phyloP scores from a whole-genome alignment of 2,113 vertebrate genomes.

The Marmota flaviventris region DNA sequence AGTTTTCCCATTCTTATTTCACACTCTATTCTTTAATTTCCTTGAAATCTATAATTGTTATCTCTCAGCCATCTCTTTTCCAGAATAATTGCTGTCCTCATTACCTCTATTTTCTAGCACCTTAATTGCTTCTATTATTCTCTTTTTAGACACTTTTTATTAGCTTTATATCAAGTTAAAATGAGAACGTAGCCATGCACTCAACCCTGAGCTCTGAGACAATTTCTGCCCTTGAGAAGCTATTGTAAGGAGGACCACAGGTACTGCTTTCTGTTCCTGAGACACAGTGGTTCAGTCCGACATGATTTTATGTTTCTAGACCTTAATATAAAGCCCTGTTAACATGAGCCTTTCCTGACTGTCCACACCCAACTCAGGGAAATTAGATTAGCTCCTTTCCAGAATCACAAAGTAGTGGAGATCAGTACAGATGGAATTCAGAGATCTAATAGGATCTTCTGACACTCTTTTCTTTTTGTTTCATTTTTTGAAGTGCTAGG shows the following conservation, averaged over 20 bases:
- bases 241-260: background rate
- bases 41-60: conserved; percentile 3
- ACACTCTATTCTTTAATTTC: background rate
- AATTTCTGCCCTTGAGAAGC: background rate
- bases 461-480: background rate
- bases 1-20: conserved; percentile 48
- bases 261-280: background rate
- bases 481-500: background rate
- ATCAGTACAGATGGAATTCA: background rate
- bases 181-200: background rate
- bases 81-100: conserved; percentile 34
- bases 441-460: background rate
- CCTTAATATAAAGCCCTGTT: background rate
- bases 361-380: background rate
- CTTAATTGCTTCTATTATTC: background rate
- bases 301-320: background rate
- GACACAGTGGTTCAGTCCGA: background rate
- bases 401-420: background rate
- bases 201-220: background rate
- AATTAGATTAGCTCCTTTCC: background rate
- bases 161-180: background rate
- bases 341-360: background rate
- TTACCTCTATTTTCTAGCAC: conserved; percentile 49
- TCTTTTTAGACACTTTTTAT: conserved; percentile 35
- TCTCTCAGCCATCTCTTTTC: conserved; percentile 17